Percentiles rank a stretch among this genome's conserved stretches.
These are phyloP conservation scores for Fringilla coelebs DNA, from an alignment of 2,797 vertebrate species.

Conservation along the genomic window DNA sequence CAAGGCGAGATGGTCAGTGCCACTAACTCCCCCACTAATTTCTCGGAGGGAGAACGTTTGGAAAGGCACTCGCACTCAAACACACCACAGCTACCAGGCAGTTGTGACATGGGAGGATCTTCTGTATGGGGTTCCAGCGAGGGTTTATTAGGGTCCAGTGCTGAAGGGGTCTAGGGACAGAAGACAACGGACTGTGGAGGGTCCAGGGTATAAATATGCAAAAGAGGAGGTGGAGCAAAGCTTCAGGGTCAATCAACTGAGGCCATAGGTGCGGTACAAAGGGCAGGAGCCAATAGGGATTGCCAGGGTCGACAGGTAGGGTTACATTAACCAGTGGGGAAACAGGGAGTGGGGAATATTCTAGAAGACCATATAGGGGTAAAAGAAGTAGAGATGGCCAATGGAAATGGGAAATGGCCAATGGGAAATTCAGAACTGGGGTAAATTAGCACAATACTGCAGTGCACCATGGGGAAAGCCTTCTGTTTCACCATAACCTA, in stretches of 20 bases:
- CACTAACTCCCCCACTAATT: neutral
- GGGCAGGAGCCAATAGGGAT: neutral
- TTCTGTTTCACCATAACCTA: neutral
- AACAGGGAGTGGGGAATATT: neutral
- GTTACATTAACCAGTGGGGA: neutral
- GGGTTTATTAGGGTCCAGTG: accelerated
- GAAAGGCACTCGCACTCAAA: neutral
- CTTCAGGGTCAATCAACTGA: neutral
- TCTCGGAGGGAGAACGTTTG: neutral
- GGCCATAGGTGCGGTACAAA: neutral
- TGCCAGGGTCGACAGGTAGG: neutral
- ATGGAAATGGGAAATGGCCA: too few relatives aligned
- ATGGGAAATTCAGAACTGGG: neutral
- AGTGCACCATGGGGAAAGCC: neutral
- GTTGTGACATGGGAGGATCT: neutral
- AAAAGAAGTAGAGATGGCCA: neutral
- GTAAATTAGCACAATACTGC: neutral
- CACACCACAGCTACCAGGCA: neutral
- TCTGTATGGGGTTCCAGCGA: neutral
- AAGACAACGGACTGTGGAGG: neutral
- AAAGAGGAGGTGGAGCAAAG: neutral
- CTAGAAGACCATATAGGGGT: neutral
- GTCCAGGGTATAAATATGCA: neutral
- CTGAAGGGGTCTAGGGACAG: neutral
- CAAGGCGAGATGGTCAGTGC: neutral